phyloP scores from a whole-genome alignment of 1,140 invertebrate species.

The Ceratina japonica region DNA sequence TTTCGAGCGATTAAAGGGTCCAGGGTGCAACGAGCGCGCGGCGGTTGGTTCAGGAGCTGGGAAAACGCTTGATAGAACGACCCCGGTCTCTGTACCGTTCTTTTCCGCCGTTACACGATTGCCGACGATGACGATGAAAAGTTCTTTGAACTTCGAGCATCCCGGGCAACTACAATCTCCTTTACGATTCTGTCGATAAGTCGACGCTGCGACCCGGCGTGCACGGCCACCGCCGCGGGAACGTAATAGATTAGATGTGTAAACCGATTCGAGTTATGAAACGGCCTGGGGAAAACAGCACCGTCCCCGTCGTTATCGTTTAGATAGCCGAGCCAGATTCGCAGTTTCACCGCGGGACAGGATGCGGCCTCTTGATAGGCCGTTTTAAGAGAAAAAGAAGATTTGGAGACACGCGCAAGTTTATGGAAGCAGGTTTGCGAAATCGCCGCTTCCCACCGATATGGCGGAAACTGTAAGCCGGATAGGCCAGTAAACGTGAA shows the following conservation, averaged over 20 bases:
- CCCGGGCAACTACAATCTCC: constrained; percentile 24
- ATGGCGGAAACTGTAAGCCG: background rate
- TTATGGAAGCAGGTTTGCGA: background rate
- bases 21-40: background rate
- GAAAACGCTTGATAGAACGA: background rate
- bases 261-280: constrained; percentile 22
- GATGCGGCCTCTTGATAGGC: background rate
- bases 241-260: constrained; percentile 33
- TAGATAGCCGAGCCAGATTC: constrained; percentile 2
- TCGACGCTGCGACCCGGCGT: background rate
- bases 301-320: constrained; percentile 2
- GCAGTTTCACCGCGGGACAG: background rate
- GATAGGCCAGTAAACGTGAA: background rate
- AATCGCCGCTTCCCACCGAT: background rate
- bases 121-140: constrained; percentile 31
- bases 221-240: background rate
- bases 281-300: constrained; percentile 1
- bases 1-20: constrained; percentile 35
- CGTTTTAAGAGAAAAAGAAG: background rate
- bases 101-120: constrained; percentile 48
- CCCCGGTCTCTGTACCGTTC: constrained; percentile 11
- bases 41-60: constrained; percentile 14
- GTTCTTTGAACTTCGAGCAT: constrained; percentile 31
- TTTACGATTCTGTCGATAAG: constrained; percentile 32
- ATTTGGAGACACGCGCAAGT: background rate